Percentiles rank a stretch among this genome's conserved stretches.
Conservation (phyloP, 2,888 invertebrate species). For the Drosophila nigritarsus region DNA sequence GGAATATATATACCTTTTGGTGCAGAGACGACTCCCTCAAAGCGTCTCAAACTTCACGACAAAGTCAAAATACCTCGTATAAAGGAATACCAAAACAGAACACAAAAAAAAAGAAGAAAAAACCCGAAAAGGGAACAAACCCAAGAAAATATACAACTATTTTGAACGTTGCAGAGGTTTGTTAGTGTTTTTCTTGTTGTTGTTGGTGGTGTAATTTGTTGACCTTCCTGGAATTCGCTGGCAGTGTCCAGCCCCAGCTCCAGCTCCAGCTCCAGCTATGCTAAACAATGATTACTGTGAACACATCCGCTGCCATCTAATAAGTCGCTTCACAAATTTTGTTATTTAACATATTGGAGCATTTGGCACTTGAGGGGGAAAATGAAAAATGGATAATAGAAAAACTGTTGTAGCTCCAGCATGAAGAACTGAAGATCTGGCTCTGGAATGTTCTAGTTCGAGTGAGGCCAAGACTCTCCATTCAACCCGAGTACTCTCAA, state of each 20-base stretch:
- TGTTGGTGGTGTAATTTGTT: conserved; percentile 36
- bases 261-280: conserved; percentile 7
- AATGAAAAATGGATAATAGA: neutral
- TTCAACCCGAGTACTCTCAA: conserved; percentile 11
- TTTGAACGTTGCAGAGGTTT: conserved; percentile 19
- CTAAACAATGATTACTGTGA: conserved; percentile 1
- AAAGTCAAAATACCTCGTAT: neutral
- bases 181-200: conserved; percentile 17
- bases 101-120: conserved; percentile 40
- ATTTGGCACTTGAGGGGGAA: conserved; percentile 11
- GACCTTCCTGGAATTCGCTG: conserved; percentile 59
- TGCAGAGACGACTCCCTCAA: neutral
- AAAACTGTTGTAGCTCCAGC: neutral
- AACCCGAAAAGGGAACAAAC: conserved; percentile 5
- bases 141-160: conserved; percentile 28
- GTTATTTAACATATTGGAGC: conserved; percentile 38
- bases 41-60: neutral
- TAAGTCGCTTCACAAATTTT: conserved; percentile 53
- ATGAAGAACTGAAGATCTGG: neutral
- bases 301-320: conserved; percentile 55
- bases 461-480: conserved; percentile 5
- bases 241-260: conserved; percentile 9
- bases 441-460: conserved; percentile 4
- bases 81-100: conserved; percentile 1
- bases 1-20: neutral